Evolutionary conservation across 2,113 vertebrate genomes (phyloP), one percentile per base, ranked within the genome.

Genomic region (Diphyllodes magnificus): DNA sequence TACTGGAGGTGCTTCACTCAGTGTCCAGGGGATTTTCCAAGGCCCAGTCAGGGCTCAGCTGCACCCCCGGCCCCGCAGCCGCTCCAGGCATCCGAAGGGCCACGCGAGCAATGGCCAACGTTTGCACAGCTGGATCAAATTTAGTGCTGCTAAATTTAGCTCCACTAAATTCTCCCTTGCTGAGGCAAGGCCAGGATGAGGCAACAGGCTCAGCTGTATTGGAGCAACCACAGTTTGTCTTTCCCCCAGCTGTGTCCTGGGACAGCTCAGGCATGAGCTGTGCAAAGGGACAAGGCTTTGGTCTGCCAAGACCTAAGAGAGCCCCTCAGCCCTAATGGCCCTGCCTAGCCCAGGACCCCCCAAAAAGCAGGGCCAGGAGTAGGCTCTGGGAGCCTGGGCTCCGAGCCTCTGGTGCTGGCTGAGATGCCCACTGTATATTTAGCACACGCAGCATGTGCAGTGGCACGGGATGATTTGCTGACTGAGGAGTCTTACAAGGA

Each of bases 201-300:
- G 70, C 2, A 30, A 39, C 0, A 1, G 53, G 24, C 72, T 28
- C n/a, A 15, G 37, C 0, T 15, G 45, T 5, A 10, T 0, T 10
- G 27, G 30, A 84, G 56, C 60, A 75, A 25, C 6, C 5, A 18
- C 4, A 10, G 35, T 11, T 68, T 47, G 50, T 18, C 28, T 4
- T 70, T 44, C 33, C 28, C 39, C 19, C 50, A 22, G 86, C 54
- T 15, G 12, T 1, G 7, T 31, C 60, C 80, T 21, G 59, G 3
- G 1, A 56, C 18, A 2, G 88, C 79, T 70, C 35, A 33, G 69
- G 20, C 50, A 59, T 0, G 0, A 50, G 53, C 33, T 6, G n/a
- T 6, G 47, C 18, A 21, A 18, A 0, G 2, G 50, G 90, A 13
- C 6, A 6, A n/a, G 31, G 7, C 33, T 33, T 23, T 8, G 50